Evolutionary conservation across 2,797 vertebrate species (phyloP), one percentile per base, ranked within the genome.

Genomic region (Cirrhinus molitorella): DNA sequence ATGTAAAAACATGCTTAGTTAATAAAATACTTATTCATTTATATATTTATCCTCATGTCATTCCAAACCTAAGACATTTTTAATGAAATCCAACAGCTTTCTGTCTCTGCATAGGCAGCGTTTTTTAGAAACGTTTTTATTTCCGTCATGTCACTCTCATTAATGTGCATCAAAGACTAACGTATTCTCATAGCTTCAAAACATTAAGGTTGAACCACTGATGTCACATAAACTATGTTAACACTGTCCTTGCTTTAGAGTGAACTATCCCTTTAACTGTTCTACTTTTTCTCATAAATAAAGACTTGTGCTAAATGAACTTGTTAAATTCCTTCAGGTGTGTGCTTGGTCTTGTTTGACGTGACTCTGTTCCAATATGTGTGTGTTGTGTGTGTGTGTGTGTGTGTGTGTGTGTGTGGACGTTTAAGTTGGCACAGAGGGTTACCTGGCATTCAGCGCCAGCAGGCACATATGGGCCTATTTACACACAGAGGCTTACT

Each of bases 381-480:
- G 83, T 84, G 63, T 61, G 28, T 85, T 34, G 31, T 34, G 75
- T 68, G 37, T 57, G 25, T 68, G 70, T 40, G 83, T 57, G 25
- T 67, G 68, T 40, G 83, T 81, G 66, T 66, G 37, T 85, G 67
- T 61, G 12, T 43, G 34, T 72, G 55, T 59, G 37, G 17, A 53
- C 34, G 67, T 79, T 49, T 61, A 40, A 53, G 78, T 77, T 81
- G 84, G 84, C 73, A 77, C 11, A 25, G 84, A 76, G 59, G 3
- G 17, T 81, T 55, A 79, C 59, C 83, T 80, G 78, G 68, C 59
- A 86, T 70, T 57, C 75, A 65, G 59, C 4, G 23, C 28, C 57
- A 85, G 51, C 47, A 45, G 34, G 28, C 80, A 83, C 65, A 68
- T 74, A 82, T 55, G 67, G 84, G 31, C 55, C 74, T n/a, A 57